Evolutionary conservation across 2,888 invertebrate species (phyloP).

Genomic region (Euclidia mi): DNA sequence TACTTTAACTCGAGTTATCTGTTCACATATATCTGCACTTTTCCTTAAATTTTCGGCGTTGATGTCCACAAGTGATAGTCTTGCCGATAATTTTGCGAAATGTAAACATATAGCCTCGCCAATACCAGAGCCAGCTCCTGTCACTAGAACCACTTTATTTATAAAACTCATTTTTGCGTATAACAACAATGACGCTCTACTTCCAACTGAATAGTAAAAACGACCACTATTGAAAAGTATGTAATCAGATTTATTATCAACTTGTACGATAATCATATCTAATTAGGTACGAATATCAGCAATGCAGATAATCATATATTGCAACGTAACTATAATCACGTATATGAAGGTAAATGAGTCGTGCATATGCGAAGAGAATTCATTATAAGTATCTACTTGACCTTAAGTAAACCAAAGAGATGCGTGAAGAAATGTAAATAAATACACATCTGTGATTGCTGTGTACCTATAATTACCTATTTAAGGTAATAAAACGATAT

Average conservation of each 20-base stretch:
- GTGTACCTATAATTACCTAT: constrained; percentile 35
- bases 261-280: constrained; percentile 12
- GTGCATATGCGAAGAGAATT: background rate
- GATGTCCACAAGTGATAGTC: constrained; percentile 62
- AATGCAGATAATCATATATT: constrained; percentile 7
- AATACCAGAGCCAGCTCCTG: constrained; percentile 67
- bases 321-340: background rate
- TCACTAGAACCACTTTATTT: constrained; percentile 66
- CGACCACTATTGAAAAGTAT: background rate
- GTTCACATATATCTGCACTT: constrained; percentile 55
- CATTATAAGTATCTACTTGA: background rate
- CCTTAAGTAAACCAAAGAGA: background rate
- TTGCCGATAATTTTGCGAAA: constrained; percentile 66
- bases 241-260: constrained; percentile 29
- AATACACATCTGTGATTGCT: constrained; percentile 28
- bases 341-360: background rate
- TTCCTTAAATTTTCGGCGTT: constrained; percentile 55
- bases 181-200: constrained; percentile 9
- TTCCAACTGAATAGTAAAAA: constrained; percentile 10
- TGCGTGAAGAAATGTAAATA: constrained; percentile 12
- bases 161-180: constrained; percentile 61
- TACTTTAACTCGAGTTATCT: constrained; percentile 58
- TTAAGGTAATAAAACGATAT: constrained; percentile 59
- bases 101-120: constrained; percentile 64
- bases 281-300: constrained; percentile 9